Base-by-base conservation (phyloP, 2,113 vertebrate genomes). In the Xenus cinereus region DNA sequence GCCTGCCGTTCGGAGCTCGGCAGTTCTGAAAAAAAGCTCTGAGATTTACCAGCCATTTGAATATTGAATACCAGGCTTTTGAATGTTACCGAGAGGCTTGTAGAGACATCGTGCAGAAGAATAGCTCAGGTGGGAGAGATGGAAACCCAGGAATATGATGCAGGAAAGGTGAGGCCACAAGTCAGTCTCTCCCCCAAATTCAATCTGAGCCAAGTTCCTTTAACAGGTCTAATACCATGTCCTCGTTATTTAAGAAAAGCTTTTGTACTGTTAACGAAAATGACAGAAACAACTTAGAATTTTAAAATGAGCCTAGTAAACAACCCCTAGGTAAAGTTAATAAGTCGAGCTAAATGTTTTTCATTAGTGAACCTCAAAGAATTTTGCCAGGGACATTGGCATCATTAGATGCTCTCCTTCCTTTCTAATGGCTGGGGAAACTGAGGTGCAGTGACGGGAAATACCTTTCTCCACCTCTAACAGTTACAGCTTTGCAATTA, bases 401-500 rank as follows among this genome's bases (percentile, higher is more conserved):
- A 39, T 4, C 72, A 12, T 1, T 35, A 22, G 3, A 7, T 2
- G 1, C 9, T 20, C 45, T n/a, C 46, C 19, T 80, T 46, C 57
- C 23, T 41, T 62, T 30, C 6, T 66, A 53, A 2, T 0, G 28
- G 21, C 3, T 10, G 1, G 35, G 62, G 66, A 94, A 77, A 56
- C 80, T 45, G 92, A 75, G 88, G 73, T 2, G 27, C 78, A 62
- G 73, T 2, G 8, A 51, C 0, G 0, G 30, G 75, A 83, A 88
- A 69, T 11, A 37, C 66, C 26, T 69, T 53, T 71, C 88, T 90
- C 17, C 46, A 60, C 30, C 72, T 73, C 51, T 22, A 53, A 43
- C 10, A 93, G 54, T 43, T 74, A 62, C 43, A 79, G 90, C 76
- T 91, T 57, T 78, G 89, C 89, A 77, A 32, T 94, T 46, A 53